Evolutionary conservation across 2,888 invertebrate species (phyloP), one percentile per base, ranked within the genome.

Genomic region (Drosophila parthenogenetica): DNA sequence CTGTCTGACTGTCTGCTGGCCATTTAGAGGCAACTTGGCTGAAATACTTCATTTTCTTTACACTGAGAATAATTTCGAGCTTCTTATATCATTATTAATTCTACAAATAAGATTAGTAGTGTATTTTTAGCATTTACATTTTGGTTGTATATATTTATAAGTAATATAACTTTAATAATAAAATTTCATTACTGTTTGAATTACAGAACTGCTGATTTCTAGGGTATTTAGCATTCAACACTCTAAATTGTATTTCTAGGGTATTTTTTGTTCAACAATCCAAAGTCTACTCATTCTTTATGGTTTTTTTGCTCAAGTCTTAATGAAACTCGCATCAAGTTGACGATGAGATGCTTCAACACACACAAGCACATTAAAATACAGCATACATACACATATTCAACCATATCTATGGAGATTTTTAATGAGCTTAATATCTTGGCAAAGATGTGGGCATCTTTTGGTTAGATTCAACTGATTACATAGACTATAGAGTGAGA

Each of bases 391-490:
- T 42, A 49, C 48, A 16, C 32, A 63, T 51, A 48, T 8, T 8
- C 29, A 29, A 29, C 2, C 29, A 29, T 29, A 29, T 29, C 29
- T 29, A 29, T 60, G 66, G 35, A 53, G 50, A 50, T 57, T 62
- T 86, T 82, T 86, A 86, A 86, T 86, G 89, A 86, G 89, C 86
- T 86, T 86, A 84, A 89, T 89, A 87, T 87, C 84, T 89, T 70
- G 71, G 68, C 53, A 66, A 64, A 75, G 81, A 76, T 88, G 87
- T 89, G 80, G 80, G 85, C 76, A 85, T 85, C 82, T 78, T 68
- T 75, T 17, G 79, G 70, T 75, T 67, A 87, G 89, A 86, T 86
- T 63, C 73, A 71, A 84, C 81, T 84, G 89, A 86, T 86, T 86
- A 89, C 85, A 79, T 46, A 46, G 48, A 67, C 71, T 22, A 58